Percentiles rank a stretch among this genome's conserved stretches.
Conservation (phyloP, 2,113 vertebrate genomes). For the Chaetorhynchus papuensis region DNA sequence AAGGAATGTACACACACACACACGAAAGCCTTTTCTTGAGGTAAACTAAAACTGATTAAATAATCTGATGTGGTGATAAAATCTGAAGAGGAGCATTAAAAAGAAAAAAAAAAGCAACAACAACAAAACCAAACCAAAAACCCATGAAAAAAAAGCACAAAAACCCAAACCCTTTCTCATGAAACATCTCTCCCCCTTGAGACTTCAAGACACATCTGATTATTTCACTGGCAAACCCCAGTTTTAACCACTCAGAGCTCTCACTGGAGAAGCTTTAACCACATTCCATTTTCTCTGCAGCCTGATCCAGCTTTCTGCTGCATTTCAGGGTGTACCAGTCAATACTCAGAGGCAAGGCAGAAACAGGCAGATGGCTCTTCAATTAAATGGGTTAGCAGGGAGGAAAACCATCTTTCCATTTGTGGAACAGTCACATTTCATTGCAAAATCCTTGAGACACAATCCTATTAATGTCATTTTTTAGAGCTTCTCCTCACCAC, state of each 20-base stretch:
- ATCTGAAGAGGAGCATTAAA: background rate
- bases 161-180: background rate
- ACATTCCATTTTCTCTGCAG: background rate
- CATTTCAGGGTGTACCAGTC: background rate
- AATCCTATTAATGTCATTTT: background rate
- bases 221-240: background rate
- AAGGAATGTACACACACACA: background rate
- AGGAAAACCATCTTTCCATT: background rate
- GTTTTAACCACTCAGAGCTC: background rate
- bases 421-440: background rate
- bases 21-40: background rate
- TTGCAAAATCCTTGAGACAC: background rate
- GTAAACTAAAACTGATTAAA: background rate
- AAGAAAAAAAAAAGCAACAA: too few relatives aligned
- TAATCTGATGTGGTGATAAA: background rate
- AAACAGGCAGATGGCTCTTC: slow-evolving; percentile 1
- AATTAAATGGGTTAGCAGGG: background rate
- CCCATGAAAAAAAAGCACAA: background rate
- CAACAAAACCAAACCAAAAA: background rate
- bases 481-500: background rate
- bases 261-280: background rate
- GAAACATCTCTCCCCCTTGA: background rate
- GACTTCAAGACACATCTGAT: background rate
- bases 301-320: background rate
- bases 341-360: background rate